phyloP scores from a whole-genome alignment of 1,140 invertebrate genomes.

The Drosophila aff. region DNA sequence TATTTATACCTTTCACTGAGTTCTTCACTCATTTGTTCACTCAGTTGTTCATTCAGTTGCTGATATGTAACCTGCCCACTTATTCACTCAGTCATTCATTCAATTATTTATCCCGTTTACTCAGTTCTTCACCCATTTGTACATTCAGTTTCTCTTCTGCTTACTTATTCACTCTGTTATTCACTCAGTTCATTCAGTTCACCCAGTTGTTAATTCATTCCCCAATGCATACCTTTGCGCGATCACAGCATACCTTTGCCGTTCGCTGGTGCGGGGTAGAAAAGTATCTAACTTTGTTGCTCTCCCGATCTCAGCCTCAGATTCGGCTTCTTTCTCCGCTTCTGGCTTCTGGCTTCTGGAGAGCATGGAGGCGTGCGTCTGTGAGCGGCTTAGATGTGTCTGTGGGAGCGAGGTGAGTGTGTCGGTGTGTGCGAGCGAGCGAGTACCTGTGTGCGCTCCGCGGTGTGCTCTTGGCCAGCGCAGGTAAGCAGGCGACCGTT shows the following conservation, averaged over 20 bases:
- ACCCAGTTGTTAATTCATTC: neutral
- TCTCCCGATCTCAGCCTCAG: constrained; percentile 5
- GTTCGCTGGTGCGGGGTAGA: neutral
- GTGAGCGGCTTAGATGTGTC: constrained; percentile 15
- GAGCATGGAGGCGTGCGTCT: constrained; percentile 10
- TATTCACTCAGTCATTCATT: neutral
- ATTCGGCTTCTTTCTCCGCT: constrained; percentile 10
- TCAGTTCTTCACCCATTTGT: neutral
- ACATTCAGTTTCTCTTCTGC: too few species aligned
- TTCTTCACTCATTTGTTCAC: neutral
- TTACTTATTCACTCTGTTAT: neutral
- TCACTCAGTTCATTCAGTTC: neutral
- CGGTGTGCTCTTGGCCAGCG: constrained; percentile 6
- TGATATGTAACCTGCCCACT: too few species aligned
- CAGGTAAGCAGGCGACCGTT: constrained; percentile 13
- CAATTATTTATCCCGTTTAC: neutral
- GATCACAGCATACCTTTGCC: neutral
- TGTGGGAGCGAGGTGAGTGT: neutral
- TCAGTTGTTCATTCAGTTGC: neutral
- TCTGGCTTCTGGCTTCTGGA: constrained; percentile 11
- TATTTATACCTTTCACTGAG: neutral
- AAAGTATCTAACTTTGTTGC: constrained; percentile 7
- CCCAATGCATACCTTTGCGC: neutral
- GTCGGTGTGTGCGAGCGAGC: neutral
- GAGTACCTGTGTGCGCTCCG: constrained; percentile 7